These are phyloP conservation scores for Cephus cinctus DNA, from an alignment of 1,140 invertebrate species.

Conservation along the genomic window DNA sequence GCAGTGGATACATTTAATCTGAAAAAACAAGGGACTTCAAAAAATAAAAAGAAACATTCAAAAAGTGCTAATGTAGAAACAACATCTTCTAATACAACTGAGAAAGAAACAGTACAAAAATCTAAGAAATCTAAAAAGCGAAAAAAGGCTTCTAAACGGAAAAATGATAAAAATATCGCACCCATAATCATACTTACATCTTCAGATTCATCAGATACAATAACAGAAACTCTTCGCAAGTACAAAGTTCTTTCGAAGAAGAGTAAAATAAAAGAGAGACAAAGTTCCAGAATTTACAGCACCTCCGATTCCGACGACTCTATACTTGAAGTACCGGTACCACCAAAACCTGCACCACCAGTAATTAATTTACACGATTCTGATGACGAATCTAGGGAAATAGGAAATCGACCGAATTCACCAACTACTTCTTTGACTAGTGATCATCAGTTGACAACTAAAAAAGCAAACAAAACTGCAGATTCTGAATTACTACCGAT, in stretches of 20 bases:
- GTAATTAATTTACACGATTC: constrained; percentile 43
- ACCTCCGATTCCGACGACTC: constrained; percentile 42
- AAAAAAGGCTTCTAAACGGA: no score
- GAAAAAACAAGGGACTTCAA: no score
- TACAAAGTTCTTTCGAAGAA: constrained; percentile 10
- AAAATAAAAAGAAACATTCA: no score
- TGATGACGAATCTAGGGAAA: constrained; percentile 15
- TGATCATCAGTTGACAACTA: background rate
- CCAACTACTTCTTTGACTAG: background rate
- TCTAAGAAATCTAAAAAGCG: no score
- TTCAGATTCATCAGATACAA: constrained; percentile 12
- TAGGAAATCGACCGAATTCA: background rate
- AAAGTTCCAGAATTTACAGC: constrained; percentile 3
- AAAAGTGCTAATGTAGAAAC: no score
- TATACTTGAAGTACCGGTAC: constrained; percentile 47
- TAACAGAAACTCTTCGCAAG: no score
- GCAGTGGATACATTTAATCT: no score
- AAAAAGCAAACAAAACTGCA: background rate
- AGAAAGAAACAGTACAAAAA: no score
- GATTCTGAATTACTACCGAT: no score
- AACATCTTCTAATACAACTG: no score
- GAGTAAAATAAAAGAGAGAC: background rate
- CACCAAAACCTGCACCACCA: constrained; percentile 42
- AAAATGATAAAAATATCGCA: background rate
- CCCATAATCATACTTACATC: constrained; percentile 16